These are phyloP conservation scores for Danionella cerebrum DNA, from an alignment of 2,113 vertebrate species.

Conservation along the genomic window DNA sequence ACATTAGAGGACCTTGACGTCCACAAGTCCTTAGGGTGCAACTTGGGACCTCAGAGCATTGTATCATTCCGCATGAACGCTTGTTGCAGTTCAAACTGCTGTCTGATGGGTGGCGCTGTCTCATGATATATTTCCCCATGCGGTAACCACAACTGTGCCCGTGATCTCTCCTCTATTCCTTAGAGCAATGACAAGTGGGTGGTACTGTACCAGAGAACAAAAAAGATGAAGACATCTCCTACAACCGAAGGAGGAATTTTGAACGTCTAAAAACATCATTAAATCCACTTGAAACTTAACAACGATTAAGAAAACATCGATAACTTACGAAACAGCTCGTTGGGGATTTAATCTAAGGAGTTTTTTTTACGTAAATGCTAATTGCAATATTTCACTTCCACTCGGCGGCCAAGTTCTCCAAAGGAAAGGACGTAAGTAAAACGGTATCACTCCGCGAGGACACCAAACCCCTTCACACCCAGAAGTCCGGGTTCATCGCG, in stretches of 20 bases:
- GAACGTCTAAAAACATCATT: too few relatives aligned
- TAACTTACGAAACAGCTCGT: not conserved
- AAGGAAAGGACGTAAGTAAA: too few relatives aligned
- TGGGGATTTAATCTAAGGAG: not conserved
- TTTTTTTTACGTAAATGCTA: not conserved
- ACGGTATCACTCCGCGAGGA: not conserved
- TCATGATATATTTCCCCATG: constrained; percentile 7
- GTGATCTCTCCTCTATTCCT: constrained; percentile 23
- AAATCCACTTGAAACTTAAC: not conserved
- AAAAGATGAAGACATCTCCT: constrained; percentile 23
- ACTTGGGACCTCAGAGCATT: not conserved
- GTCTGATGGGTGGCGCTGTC: constrained; percentile 22
- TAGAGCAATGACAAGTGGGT: constrained; percentile 35
- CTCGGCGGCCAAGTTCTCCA: not conserved
- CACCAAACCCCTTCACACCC: not conserved
- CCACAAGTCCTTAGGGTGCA: not conserved
- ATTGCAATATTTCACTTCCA: not conserved
- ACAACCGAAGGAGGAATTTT: constrained; percentile 3
- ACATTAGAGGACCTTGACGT: too few relatives aligned
- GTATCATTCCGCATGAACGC: not conserved
- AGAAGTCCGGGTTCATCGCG: not conserved
- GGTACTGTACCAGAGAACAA: constrained; percentile 26
- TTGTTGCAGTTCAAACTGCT: not conserved
- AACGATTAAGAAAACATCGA: not conserved
- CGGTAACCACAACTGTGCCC: constrained; percentile 37